phyloP scores from a whole-genome alignment of 2,888 invertebrate genomes.

The Xanthorhoe designata region DNA sequence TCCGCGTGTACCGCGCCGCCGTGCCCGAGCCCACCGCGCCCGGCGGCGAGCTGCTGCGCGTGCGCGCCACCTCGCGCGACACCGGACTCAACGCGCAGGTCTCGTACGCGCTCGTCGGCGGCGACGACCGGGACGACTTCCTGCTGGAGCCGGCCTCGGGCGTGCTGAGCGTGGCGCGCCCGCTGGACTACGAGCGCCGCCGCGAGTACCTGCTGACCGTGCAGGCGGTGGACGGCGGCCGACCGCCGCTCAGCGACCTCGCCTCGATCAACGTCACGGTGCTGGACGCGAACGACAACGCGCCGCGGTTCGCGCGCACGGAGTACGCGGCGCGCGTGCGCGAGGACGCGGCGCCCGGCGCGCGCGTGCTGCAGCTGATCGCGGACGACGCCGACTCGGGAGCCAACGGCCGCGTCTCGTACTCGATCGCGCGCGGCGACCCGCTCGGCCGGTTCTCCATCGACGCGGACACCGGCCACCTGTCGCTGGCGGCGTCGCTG shows the following conservation, averaged over 20 bases:
- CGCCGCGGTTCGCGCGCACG: constrained; percentile 91
- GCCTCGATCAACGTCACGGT: constrained; percentile 95
- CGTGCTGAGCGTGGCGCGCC: constrained; percentile 90
- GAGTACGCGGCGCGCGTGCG: constrained; percentile 91
- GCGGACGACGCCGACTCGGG: constrained; percentile 95
- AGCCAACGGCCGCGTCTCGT: constrained; percentile 91
- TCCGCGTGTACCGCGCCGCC: constrained; percentile 90
- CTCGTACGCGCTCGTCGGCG: constrained; percentile 93
- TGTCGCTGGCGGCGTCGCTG: constrained; percentile 90
- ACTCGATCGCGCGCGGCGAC: constrained; percentile 90
- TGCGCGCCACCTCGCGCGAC: constrained; percentile 96
- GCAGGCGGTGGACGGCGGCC: constrained; percentile 95
- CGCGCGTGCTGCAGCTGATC: constrained; percentile 90
- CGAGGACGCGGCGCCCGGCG: constrained; percentile 91
- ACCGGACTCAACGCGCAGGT: constrained; percentile 97
- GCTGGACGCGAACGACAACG: constrained; percentile 94
- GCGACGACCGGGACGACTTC: constrained; percentile 95
- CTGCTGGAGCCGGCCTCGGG: constrained; percentile 90
- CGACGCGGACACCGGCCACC: constrained; percentile 90
- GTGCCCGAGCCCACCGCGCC: constrained; percentile 92
- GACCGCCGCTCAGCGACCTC: constrained; percentile 94
- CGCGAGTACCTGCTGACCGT: constrained; percentile 94
- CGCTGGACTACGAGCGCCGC: constrained; percentile 94
- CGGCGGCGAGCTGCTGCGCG: constrained; percentile 92
- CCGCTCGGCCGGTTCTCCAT: constrained; percentile 91